Conservation (phyloP, 2,888 invertebrate species). For the Yponomeuta sedellus region DNA sequence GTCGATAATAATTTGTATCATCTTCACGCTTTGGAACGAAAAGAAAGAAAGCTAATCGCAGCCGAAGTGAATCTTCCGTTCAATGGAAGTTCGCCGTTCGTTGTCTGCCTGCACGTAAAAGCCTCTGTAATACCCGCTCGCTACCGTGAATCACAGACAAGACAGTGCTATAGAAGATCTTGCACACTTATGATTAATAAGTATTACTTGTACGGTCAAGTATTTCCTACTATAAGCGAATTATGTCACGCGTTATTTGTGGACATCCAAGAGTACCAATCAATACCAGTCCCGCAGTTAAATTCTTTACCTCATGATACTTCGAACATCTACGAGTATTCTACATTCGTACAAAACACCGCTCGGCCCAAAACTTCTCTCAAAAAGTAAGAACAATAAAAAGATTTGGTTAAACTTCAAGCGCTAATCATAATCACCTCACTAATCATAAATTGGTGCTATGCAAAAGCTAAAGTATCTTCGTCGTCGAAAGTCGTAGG, state of each 20-base stretch:
- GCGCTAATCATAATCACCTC: too few species aligned
- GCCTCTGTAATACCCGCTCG: neutral
- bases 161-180: neutral
- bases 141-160: neutral
- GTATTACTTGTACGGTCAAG: neutral
- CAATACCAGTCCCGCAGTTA: neutral
- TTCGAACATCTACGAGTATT: too few species aligned
- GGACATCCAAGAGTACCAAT: neutral
- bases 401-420: too few species aligned
- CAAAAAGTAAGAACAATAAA: too few species aligned
- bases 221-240: neutral
- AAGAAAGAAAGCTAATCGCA: neutral
- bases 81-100: neutral
- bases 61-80: neutral
- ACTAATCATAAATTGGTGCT: too few species aligned
- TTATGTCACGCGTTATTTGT: neutral
- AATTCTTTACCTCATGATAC: too few species aligned
- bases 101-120: neutral
- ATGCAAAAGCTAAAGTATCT: too few species aligned
- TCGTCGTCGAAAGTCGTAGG: too few species aligned
- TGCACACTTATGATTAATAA: neutral
- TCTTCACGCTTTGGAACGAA: too few species aligned
- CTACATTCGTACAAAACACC: too few species aligned
- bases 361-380: too few species aligned
- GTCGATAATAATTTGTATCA: too few species aligned